phyloP scores from a whole-genome alignment of 2,113 vertebrate genomes.

The Eulacestoma nigropectus region DNA sequence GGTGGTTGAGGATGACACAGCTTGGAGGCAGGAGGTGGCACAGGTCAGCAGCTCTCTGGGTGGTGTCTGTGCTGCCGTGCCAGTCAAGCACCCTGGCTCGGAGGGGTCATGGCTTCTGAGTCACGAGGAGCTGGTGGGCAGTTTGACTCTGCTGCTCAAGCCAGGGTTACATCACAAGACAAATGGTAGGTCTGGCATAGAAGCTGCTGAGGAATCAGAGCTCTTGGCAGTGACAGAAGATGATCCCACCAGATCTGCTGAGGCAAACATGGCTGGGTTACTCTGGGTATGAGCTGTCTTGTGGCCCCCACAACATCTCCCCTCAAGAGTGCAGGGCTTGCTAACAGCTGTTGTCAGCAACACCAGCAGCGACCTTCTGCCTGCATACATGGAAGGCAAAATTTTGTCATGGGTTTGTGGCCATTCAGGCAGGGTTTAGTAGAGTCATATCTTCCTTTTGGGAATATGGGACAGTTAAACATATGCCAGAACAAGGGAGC shows the following conservation, averaged over 20 bases:
- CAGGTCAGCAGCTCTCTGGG: background rate
- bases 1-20: background rate
- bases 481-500: background rate
- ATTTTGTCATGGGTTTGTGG: background rate
- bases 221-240: background rate
- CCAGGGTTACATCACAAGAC: background rate
- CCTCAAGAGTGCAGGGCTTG: background rate
- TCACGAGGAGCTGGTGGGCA: background rate
- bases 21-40: background rate
- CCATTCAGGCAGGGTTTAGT: background rate
- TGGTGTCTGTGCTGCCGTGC: background rate
- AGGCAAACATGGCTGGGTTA: background rate
- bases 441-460: background rate
- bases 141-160: background rate
- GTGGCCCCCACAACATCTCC: rapidly evolving
- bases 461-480: background rate
- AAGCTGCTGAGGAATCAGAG: conserved; percentile 1
- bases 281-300: background rate
- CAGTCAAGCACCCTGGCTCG: background rate
- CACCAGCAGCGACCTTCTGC: rapidly evolving
- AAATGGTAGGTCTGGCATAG: background rate
- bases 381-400: rapidly evolving
- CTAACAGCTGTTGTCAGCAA: background rate
- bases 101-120: background rate
- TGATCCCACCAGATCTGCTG: background rate